Conservation (phyloP, 1,140 invertebrate species). For the Xylocopa sonorina region DNA sequence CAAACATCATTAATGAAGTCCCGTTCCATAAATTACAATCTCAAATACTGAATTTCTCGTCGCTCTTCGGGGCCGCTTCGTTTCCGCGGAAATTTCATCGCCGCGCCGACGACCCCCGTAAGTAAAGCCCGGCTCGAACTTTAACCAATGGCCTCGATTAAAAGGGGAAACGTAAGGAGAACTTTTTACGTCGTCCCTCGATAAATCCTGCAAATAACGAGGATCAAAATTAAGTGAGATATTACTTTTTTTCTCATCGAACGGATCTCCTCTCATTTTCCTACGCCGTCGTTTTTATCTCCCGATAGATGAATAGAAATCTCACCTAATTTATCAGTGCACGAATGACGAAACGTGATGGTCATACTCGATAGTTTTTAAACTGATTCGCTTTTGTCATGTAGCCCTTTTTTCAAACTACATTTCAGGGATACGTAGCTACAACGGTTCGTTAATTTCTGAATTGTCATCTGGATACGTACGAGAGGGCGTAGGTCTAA, state of each 20-base stretch:
- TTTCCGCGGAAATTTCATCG: neutral
- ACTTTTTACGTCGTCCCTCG: neutral
- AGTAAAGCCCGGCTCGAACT: neutral
- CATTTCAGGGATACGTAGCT: too few species aligned
- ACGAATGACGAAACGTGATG: too few species aligned
- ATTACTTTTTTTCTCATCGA: neutral
- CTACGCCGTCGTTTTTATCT: neutral
- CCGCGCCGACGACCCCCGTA: neutral
- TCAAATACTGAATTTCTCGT: too few species aligned
- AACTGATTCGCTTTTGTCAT: too few species aligned
- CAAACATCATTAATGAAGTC: neutral
- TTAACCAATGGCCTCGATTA: conserved; percentile 10
- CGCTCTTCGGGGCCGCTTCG: neutral
- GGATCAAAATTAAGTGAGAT: neutral
- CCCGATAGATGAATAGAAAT: neutral
- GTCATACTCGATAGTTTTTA: too few species aligned
- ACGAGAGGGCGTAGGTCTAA: too few species aligned
- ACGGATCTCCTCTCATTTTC: neutral
- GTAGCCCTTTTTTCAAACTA: too few species aligned
- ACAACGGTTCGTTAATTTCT: too few species aligned
- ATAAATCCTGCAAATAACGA: conserved; percentile 11
- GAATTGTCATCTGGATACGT: too few species aligned
- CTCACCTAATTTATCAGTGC: neutral
- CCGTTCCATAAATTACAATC: neutral
- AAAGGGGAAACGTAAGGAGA: neutral